Conservation (phyloP, 2,113 vertebrate species). For the Pseudorhombus dupliciocellatus region DNA sequence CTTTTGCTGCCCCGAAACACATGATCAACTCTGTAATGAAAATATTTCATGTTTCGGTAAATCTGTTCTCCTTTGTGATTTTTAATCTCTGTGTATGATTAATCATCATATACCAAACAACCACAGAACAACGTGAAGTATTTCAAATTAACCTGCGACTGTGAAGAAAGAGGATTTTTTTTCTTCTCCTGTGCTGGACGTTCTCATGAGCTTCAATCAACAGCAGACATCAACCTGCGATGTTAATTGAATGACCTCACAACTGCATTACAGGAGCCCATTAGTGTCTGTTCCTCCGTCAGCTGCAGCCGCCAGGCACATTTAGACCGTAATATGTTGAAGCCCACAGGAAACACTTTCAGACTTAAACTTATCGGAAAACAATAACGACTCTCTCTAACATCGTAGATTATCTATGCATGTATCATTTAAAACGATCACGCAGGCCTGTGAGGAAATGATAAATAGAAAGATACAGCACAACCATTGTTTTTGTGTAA, state of each 20-base stretch:
- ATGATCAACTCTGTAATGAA: neutral
- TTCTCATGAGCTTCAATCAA: constrained; percentile 28
- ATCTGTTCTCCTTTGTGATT: neutral
- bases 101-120: neutral
- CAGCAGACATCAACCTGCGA: constrained; percentile 52
- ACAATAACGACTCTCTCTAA: constrained; percentile 12
- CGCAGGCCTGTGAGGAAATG: constrained; percentile 42
- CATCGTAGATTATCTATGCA: constrained; percentile 13
- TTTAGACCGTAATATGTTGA: constrained; percentile 20
- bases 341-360: constrained; percentile 30
- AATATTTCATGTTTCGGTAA: neutral
- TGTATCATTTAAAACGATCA: constrained; percentile 14
- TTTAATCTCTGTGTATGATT: neutral
- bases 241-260: constrained; percentile 71
- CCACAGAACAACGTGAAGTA: neutral
- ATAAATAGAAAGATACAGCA: constrained; percentile 52
- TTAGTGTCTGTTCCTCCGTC: constrained; percentile 46
- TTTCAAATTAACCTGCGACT: neutral
- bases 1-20: too few species aligned
- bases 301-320: constrained; percentile 34
- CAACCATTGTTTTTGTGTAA: constrained; percentile 44
- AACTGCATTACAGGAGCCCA: constrained; percentile 37
- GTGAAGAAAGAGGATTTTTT: neutral
- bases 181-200: neutral
- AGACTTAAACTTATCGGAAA: constrained; percentile 33